Base-by-base conservation (phyloP, 2,888 invertebrate species). In the Leucophora obtusa region DNA sequence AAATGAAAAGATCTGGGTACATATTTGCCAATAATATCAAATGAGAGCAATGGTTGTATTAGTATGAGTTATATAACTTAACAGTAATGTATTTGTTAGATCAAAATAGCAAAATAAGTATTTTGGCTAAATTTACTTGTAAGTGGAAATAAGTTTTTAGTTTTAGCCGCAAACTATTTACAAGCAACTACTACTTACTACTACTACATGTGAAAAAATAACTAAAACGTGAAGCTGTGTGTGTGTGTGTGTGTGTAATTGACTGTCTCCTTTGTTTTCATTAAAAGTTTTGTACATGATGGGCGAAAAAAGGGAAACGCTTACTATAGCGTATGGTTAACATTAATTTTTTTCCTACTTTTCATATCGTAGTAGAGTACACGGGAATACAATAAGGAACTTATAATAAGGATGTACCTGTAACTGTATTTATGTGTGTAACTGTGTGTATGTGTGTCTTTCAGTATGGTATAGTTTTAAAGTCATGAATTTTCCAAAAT, bases 301-400 rank as follows among this genome's bases (percentile, higher is more conserved):
- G 15, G 24, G 15, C n/a, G 62, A n/a, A 15, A 33, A 58, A 54
- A 54, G 11, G 28, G 14, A 8, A 21, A 53, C 15, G 17, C 10
- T 58, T 54, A 63, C 17, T 47, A 50, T 56, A 65, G 70, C 81
- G 77, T 81, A 70, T 81, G 81, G 33, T 81, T 77, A 53, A 66
- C 77, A 66, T 81, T 77, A 77, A 73, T 70, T 63, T 76, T 54
- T 70, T 21, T 63, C 50, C 35, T 65, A 54, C 28, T 11, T 66
- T 77, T 68, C 71, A 58, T 68, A 69, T 51, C 53, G 65, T 73
- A 60, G 53, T 43, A 54, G 21, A 21, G 21, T 17, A 24, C 47
- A 11, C 38, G 10, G 38, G 38, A 38, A 14, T 11, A 2, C 11
- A 14, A 11, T 11, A 11, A 38, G 14, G 38, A 38, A 38, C 10